phyloP scores from a whole-genome alignment of 2,888 invertebrate genomes.

The Stenotaenia linearis region DNA sequence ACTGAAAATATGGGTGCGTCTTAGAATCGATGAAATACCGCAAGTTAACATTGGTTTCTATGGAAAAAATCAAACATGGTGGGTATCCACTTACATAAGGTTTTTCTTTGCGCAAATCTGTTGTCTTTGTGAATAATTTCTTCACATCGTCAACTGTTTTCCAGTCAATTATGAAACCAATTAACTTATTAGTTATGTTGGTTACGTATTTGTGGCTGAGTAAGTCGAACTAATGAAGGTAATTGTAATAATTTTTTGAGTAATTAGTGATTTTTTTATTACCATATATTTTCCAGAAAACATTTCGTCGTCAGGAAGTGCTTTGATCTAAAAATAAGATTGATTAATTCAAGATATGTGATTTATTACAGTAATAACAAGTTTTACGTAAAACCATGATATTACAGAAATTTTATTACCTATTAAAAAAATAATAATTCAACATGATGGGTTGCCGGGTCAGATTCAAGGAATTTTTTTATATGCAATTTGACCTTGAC shows the following conservation, averaged over 20 bases:
- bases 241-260: constrained; percentile 18
- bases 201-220: constrained; percentile 40
- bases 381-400: background rate
- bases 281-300: constrained; percentile 47
- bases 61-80: background rate
- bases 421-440: no score
- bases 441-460: background rate
- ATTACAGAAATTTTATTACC: background rate
- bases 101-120: constrained; percentile 39
- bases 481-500: background rate
- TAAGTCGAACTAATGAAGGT: constrained; percentile 41
- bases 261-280: constrained; percentile 32
- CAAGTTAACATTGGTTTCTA: no score
- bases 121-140: constrained; percentile 45
- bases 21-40: no score
- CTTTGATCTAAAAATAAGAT: constrained; percentile 41
- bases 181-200: constrained; percentile 38
- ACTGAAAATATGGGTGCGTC: no score
- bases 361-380: no score
- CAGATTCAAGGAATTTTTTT: background rate
- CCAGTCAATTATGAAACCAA: constrained; percentile 44
- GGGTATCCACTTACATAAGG: background rate
- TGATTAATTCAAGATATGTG: background rate
- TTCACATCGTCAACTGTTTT: constrained; percentile 45
- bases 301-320: constrained; percentile 45